phyloP scores from a whole-genome alignment of 2,797 vertebrate genomes.

The Bradypodion ventrale region DNA sequence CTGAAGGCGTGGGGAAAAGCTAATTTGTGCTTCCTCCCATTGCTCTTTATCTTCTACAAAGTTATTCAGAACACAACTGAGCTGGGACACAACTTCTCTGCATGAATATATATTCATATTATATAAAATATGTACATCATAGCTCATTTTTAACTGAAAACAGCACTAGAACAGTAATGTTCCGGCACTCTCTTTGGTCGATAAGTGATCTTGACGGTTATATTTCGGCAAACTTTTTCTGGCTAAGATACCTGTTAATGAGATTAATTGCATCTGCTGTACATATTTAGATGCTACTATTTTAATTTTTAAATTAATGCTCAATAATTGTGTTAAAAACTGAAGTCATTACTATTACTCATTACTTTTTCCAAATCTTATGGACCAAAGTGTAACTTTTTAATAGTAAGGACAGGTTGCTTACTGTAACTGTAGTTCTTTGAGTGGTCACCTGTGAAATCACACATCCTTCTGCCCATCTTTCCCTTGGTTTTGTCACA shows the following conservation, averaged over 20 bases:
- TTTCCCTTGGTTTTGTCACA: no score
- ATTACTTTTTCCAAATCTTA: no score
- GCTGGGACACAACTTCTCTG: neutral
- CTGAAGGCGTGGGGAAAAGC: neutral
- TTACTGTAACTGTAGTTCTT: no score
- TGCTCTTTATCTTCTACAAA: neutral
- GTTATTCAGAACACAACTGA: neutral
- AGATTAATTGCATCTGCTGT: neutral
- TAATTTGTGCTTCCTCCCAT: neutral
- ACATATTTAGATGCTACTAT: neutral
- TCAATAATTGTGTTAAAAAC: no score
- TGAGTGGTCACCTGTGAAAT: no score
- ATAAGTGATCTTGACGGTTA: neutral
- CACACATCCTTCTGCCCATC: no score
- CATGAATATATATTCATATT: neutral
- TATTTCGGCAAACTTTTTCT: neutral
- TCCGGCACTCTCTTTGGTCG: neutral
- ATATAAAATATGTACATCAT: neutral
- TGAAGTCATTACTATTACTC: no score
- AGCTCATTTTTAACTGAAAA: neutral
- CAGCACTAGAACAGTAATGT: neutral
- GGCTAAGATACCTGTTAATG: neutral
- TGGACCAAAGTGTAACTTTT: no score
- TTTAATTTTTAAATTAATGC: no score
- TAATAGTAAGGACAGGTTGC: no score